Conservation (phyloP, 2,797 vertebrate species). For the Gobio occitaniae region DNA sequence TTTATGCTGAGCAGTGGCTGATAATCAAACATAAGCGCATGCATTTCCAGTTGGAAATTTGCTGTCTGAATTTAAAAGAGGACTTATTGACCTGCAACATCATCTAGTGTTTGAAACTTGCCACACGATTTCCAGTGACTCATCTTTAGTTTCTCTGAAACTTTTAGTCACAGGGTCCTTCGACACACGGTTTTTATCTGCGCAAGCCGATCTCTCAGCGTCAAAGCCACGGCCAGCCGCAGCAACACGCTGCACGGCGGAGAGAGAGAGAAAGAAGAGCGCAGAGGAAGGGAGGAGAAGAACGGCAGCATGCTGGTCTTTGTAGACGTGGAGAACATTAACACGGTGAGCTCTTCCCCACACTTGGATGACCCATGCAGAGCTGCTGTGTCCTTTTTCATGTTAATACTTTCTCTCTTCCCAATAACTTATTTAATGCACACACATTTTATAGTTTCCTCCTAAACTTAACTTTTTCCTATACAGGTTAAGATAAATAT, state of each 20-base stretch:
- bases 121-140: neutral
- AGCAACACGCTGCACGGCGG: conserved; percentile 88
- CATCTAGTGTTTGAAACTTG: neutral
- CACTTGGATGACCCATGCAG: neutral
- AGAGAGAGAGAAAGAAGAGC: conserved; percentile 66
- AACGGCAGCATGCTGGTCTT: conserved; percentile 88
- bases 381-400: neutral
- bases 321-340: conserved; percentile 95
- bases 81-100: neutral
- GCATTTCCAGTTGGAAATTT: conserved; percentile 1
- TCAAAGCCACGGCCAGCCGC: conserved; percentile 86
- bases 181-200: conserved; percentile 96
- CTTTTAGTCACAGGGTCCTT: conserved; percentile 88
- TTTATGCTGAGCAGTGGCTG: neutral
- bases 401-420: neutral
- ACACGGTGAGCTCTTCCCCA: conserved; percentile 82
- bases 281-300: conserved; percentile 69
- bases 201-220: conserved; percentile 91
- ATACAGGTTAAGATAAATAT: neutral
- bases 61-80: neutral
- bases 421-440: neutral
- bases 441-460: neutral
- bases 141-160: neutral
- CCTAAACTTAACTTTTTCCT: neutral
- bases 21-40: neutral